phyloP scores from a whole-genome alignment of 2,888 invertebrate species.

The Ennomos quercinarius region DNA sequence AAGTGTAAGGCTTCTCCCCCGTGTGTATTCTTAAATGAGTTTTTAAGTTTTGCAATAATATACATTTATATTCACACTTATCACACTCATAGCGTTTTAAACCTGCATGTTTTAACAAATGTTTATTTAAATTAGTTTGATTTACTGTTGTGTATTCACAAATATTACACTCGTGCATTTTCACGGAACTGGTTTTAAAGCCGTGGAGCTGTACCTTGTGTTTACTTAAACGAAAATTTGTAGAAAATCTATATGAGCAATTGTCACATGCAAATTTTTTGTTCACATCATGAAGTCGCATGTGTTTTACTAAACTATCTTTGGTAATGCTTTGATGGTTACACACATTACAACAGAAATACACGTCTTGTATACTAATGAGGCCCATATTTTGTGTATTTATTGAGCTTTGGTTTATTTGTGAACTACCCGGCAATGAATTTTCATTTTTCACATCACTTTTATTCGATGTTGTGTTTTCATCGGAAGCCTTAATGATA shows the following conservation, averaged over 20 bases:
- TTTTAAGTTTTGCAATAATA: constrained; percentile 1
- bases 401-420: background rate
- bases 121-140: constrained; percentile 2
- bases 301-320: constrained; percentile 22
- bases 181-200: background rate
- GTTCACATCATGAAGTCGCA: constrained; percentile 22
- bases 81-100: constrained; percentile 4
- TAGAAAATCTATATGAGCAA: constrained; percentile 18
- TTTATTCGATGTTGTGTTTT: background rate
- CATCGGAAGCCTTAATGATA: background rate
- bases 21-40: background rate
- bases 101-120: constrained; percentile 4
- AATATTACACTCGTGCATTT: constrained; percentile 10
- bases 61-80: constrained; percentile 3
- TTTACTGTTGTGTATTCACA: constrained; percentile 5
- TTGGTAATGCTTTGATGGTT: constrained; percentile 18
- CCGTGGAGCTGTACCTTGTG: background rate
- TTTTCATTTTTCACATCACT: background rate
- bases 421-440: background rate
- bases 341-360: constrained; percentile 23
- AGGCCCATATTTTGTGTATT: background rate
- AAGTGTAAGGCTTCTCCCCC: constrained; percentile 11
- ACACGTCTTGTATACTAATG: constrained; percentile 7
- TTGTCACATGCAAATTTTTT: constrained; percentile 22
- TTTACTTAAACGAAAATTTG: background rate